A percentile compares a stretch with the other conserved stretches of the same genome.
Conservation (phyloP, 2,113 vertebrate species). For the Stigmatopora nigra region DNA sequence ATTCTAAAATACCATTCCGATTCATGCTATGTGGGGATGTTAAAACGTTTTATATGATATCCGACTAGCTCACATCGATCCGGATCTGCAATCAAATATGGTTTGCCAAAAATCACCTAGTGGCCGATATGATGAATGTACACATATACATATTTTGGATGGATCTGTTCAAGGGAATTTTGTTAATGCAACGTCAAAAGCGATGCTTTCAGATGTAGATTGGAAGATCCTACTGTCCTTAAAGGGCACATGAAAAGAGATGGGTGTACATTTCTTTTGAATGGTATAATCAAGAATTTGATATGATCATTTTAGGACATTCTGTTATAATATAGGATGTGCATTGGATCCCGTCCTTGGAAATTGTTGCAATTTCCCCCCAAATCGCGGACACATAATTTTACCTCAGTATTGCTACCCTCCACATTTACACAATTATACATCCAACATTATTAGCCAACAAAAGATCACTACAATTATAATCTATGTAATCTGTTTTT, state of each 20-base stretch:
- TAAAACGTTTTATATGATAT: background rate
- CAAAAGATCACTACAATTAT: background rate
- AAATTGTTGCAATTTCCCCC: background rate
- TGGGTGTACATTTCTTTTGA: no score
- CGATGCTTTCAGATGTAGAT: background rate
- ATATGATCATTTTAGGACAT: no score
- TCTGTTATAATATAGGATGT: no score
- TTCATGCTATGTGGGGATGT: background rate
- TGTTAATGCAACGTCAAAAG: background rate
- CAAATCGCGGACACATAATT: background rate
- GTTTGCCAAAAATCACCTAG: background rate
- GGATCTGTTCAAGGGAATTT: background rate
- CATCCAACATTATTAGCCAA: background rate
- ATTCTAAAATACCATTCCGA: background rate
- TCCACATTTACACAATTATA: background rate
- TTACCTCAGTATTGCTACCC: background rate
- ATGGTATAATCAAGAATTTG: no score
- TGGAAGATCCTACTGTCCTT: no score
- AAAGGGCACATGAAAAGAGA: no score
- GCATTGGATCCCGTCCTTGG: background rate
- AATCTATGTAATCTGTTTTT: background rate
- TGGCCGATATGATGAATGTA: background rate
- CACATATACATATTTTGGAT: background rate
- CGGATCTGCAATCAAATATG: background rate
- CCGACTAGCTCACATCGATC: background rate